Evolutionary conservation across 2,797 vertebrate genomes (phyloP), one percentile per base, ranked within the genome.

Genomic region (Myotis myotis): DNA sequence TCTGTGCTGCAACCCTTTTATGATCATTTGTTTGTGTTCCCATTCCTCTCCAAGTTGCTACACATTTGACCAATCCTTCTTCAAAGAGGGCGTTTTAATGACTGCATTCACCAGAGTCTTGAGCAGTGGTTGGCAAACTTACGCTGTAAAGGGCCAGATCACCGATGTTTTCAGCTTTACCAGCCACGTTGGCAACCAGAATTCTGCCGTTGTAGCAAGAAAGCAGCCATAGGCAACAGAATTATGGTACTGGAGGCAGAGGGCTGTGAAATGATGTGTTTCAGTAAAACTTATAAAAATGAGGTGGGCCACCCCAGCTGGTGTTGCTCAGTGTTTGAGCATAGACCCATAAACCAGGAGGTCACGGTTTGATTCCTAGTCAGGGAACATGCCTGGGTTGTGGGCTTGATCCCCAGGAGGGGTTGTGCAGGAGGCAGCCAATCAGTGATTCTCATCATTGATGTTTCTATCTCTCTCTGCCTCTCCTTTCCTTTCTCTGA

Each of bases 71-170:
- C 15, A 12, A 36, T 44, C 57, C 38, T 87, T 89, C 90, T 38
- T 74, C 19, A 70, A 91, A 89, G 62, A 22, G 30, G 41, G 41
- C 9, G 8, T 81, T 62, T 93, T 64, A 94, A 86, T 7, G 49
- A 71, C 76, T 41, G 53, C 10, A 70, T 87, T 89, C 87, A 33
- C 81, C 93, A 88, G 49, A 64, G 47, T 88, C 60, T 83, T 71
- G 33, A 74, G 60, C 17, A 20, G 71, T 3, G 25, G 60, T 44
- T 91, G 64, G 33, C 72, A 88, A 87, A 76, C n/a, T 70, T 57
- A 49, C 19, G 13, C 49, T 79, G 6, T 17, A 7, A 87, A 88
- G 57, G 68, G 28, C 22, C 64, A 88, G 80, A 79, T 44, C 44
- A 86, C 74, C 68, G 23, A 51, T 71, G 79, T 79, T 70, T 83